phyloP scores from a whole-genome alignment of 2,113 vertebrate species.

The Colaptes auratus region DNA sequence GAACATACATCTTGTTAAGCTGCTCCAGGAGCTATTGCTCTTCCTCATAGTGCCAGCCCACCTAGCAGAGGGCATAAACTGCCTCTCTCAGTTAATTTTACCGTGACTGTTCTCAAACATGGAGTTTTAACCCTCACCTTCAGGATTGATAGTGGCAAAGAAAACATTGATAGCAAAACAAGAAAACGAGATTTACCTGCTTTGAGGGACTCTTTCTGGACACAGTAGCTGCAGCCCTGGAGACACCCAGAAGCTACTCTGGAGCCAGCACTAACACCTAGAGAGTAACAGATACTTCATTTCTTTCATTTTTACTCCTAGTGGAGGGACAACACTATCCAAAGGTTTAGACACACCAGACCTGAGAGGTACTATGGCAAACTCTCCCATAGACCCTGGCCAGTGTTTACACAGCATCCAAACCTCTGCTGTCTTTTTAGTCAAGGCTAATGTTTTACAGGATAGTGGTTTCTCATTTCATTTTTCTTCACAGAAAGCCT shows the following conservation, averaged over 20 bases:
- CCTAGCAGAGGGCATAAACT: not conserved
- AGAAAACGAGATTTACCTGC: not conserved
- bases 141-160: not conserved
- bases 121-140: not conserved
- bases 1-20: not conserved
- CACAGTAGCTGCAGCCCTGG: not conserved
- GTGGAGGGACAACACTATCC: not conserved
- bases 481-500: slow-evolving; percentile 7
- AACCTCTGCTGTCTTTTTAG: not conserved
- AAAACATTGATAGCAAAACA: not conserved
- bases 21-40: not conserved
- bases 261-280: not conserved
- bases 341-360: not conserved
- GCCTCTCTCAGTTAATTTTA: not conserved
- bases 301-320: not conserved
- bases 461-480: not conserved
- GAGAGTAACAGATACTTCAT: not conserved
- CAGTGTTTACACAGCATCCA: not conserved
- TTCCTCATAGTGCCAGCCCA: not conserved
- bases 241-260: not conserved
- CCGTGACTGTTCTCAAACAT: not conserved
- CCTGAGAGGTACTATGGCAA: rapidly evolving
- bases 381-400: not conserved
- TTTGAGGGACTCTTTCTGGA: not conserved
- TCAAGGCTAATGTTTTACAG: not conserved